Conservation (phyloP, 2,797 vertebrate species). For the Anomalospiza imberbis region DNA sequence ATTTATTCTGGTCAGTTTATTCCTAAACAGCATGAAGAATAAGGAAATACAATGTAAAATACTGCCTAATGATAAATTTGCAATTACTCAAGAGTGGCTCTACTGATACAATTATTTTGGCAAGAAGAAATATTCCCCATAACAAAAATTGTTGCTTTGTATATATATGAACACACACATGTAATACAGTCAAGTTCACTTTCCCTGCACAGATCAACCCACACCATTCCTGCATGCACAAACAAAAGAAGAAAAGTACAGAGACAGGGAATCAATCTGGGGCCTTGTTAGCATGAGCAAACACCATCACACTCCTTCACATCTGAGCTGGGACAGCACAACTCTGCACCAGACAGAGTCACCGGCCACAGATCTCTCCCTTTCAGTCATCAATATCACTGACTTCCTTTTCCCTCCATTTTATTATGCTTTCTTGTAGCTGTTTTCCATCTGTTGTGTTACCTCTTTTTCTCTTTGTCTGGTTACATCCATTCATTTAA, state of each 20-base stretch:
- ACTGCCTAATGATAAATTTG: background rate
- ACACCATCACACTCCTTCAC: background rate
- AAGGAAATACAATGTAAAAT: background rate
- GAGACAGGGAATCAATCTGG: accelerated
- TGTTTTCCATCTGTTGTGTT: background rate
- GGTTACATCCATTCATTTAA: background rate
- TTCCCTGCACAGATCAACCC: background rate
- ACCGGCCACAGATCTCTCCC: background rate
- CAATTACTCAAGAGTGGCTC: background rate
- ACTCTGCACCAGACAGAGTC: background rate
- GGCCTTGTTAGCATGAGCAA: background rate
- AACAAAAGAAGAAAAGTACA: background rate
- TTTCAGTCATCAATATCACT: background rate
- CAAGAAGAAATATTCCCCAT: background rate
- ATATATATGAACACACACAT: background rate
- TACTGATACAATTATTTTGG: background rate
- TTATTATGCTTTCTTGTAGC: background rate
- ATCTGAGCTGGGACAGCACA: background rate
- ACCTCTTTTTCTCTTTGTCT: background rate
- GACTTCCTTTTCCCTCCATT: background rate
- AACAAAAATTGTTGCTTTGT: background rate
- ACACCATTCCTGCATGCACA: background rate
- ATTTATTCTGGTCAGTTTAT: background rate
- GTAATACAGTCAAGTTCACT: background rate
- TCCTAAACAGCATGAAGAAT: background rate